These are phyloP conservation scores for Dione vanillae DNA, from an alignment of 2,888 invertebrate genomes.

Conservation along the genomic window DNA sequence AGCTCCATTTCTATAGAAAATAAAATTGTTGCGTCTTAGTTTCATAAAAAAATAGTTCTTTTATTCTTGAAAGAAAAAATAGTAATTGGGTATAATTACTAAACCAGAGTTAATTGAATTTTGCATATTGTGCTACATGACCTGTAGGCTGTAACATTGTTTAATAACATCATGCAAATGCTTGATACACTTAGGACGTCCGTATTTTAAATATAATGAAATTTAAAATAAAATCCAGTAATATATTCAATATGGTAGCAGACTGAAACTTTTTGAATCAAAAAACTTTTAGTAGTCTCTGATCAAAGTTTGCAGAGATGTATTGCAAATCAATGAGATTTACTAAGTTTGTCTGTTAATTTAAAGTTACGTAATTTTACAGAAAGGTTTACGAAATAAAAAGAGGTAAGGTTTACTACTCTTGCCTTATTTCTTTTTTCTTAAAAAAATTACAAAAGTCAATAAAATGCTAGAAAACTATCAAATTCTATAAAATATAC, in stretches of 20 bases:
- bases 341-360: not conserved
- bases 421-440: too few species aligned
- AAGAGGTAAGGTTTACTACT: not conserved
- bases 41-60: too few species aligned
- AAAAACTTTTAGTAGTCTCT: slow-evolving; percentile 19
- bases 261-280: slow-evolving; percentile 6
- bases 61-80: too few species aligned
- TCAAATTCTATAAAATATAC: too few species aligned
- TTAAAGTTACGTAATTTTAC: not conserved
- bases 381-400: not conserved
- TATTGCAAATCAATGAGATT: slow-evolving; percentile 7
- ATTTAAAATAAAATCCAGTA: slow-evolving; percentile 7
- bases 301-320: slow-evolving; percentile 4
- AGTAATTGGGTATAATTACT: too few species aligned
- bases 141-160: not conserved
- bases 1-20: too few species aligned
- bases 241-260: slow-evolving; percentile 16
- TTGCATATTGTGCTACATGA: too few species aligned
- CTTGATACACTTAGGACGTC: not conserved
- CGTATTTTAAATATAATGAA: not conserved
- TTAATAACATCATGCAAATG: not conserved
- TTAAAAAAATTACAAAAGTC: too few species aligned
- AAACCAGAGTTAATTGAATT: too few species aligned
- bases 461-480: too few species aligned
- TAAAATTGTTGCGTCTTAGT: too few species aligned